Conservation (phyloP, 1,140 invertebrate genomes). For the Drosophila dunni region DNA sequence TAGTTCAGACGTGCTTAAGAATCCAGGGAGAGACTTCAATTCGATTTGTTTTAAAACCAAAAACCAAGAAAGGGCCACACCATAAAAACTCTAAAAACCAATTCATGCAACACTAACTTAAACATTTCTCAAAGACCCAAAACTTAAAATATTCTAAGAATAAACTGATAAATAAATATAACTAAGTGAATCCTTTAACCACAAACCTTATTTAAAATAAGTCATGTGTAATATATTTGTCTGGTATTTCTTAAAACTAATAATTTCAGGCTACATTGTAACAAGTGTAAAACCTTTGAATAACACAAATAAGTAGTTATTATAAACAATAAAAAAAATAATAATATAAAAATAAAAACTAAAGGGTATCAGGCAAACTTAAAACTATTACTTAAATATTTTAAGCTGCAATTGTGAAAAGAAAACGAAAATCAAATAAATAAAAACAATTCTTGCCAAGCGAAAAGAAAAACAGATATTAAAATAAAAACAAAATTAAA, state of each 20-base stretch:
- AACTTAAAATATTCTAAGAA: not conserved
- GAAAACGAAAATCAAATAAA: conserved; percentile 71
- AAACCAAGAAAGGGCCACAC: conserved; percentile 9
- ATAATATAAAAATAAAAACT: conserved; percentile 22
- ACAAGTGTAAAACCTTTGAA: conserved; percentile 12
- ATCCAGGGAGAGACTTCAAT: conserved; percentile 5
- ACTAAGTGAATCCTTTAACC: not conserved
- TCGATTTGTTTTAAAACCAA: conserved; percentile 37
- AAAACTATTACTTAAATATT: conserved; percentile 71
- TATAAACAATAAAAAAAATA: conserved; percentile 48
- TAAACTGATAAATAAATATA: conserved; percentile 9
- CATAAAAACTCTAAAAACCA: conserved; percentile 23
- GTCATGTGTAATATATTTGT: not conserved
- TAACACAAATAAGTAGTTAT: conserved; percentile 8
- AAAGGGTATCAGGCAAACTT: conserved; percentile 58
- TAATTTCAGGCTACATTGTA: conserved; percentile 7
- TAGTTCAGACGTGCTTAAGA: conserved; percentile 60
- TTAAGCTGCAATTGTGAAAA: conserved; percentile 71
- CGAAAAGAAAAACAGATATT: conserved; percentile 13
- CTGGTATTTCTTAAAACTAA: not conserved
- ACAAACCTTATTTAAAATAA: conserved; percentile 10
- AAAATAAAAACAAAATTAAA: not conserved
- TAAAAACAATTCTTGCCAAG: conserved; percentile 37
- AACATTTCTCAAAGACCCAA: conserved; percentile 7
- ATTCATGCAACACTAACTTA: conserved; percentile 46